Base-by-base conservation (phyloP, 2,113 vertebrate genomes). In the Plecturocebus donacophilus region DNA sequence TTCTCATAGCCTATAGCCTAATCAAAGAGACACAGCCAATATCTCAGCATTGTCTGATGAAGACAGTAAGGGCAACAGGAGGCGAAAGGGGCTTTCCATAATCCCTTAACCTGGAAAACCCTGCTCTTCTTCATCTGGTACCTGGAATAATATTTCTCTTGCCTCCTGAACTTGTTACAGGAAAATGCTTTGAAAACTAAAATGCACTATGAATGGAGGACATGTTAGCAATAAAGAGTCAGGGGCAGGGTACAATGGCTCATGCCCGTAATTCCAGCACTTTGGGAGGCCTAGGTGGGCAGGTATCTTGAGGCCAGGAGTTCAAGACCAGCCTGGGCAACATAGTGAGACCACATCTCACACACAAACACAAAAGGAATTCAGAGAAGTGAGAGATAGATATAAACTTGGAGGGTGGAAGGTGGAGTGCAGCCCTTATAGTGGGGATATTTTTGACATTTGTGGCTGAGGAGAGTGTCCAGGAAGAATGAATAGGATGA, bases 401-500 rank as follows among this genome's bases (percentile, higher is more conserved):
- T 1, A 2, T 47, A 12, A 66, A 49, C 16, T 21, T 23, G 9
- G n/a, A 9, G 70, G 35, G 49, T 1, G 0, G 9, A 35, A 6
- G 47, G 11, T 7, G 5, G 21, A 49, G 25, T 2, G 0, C 6
- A 27, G 25, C 1, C 8, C 35, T 38, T 4, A 2, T 0, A 1
- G 16, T 42, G 42, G 76, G 54, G 17, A 16, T 8, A 3, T 21
- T 6, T 30, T 54, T 13, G 27, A n/a, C 10, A 25, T 38, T 40
- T 6, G 68, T 21, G 54, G 9, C 27, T 25, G n/a, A 66, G n/a
- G 68, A 32, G n/a, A 17, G 5, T 52, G 79, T 81, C 16, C 3
- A 9, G 64, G 64, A 84, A 81, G 49, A 76, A 25, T 0, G 68
- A 6, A 6, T 35, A 11, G 0, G 42, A 61, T 0, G 49, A 61